phyloP scores from a whole-genome alignment of 2,888 invertebrate genomes.

The Phyllotreta cruciferae region DNA sequence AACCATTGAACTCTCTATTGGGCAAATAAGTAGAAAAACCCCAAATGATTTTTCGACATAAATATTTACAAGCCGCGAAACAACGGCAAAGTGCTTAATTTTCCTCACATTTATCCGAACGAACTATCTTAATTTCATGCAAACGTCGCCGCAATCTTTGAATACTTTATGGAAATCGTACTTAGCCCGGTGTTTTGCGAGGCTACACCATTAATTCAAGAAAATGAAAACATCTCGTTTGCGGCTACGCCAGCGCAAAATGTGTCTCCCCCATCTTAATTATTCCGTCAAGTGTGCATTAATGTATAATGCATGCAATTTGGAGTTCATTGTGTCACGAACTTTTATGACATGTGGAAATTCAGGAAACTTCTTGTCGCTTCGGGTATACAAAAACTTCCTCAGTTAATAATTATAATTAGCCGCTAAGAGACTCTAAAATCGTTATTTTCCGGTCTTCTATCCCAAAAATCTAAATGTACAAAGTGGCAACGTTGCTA shows the following conservation, averaged over 20 bases:
- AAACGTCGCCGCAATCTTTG: slow-evolving; percentile 16
- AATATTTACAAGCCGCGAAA: neutral
- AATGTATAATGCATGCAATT: slow-evolving; percentile 39
- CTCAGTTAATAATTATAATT: neutral
- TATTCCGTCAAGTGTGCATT: slow-evolving; percentile 34
- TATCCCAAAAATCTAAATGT: too few relatives aligned
- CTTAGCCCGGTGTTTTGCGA: slow-evolving; percentile 14
- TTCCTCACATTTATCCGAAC: slow-evolving; percentile 5
- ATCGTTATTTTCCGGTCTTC: too few relatives aligned
- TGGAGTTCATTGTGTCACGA: slow-evolving; percentile 29
- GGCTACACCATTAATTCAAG: slow-evolving; percentile 16
- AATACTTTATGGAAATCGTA: slow-evolving; percentile 20
- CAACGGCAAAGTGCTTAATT: neutral
- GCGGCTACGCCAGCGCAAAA: slow-evolving; percentile 1
- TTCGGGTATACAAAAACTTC: slow-evolving; percentile 1
- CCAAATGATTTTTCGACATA: neutral
- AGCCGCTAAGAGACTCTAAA: too few relatives aligned
- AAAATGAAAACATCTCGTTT: slow-evolving; percentile 19
- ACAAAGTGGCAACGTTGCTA: too few relatives aligned
- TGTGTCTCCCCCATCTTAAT: slow-evolving; percentile 29
- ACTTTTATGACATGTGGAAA: slow-evolving; percentile 20
- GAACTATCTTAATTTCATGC: slow-evolving; percentile 18
- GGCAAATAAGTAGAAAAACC: neutral
- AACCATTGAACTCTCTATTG: neutral
- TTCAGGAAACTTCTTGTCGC: slow-evolving; percentile 1